A percentile compares a stretch with the other conserved stretches of the same genome.
Conservation (phyloP, 2,113 vertebrate species). For the Charadrius vociferus region DNA sequence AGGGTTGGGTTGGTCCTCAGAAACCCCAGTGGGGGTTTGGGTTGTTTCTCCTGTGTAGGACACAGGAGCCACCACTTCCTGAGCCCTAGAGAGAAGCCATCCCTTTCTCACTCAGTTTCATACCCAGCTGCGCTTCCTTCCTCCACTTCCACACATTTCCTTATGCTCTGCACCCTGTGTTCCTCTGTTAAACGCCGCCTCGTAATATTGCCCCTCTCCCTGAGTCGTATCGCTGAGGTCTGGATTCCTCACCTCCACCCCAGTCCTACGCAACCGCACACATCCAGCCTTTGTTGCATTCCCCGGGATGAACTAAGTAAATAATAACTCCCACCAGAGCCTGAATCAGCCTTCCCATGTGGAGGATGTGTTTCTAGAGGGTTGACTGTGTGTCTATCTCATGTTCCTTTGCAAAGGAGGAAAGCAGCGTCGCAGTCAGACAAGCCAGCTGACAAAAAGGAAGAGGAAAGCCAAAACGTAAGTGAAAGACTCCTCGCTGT, state of each 20-base stretch:
- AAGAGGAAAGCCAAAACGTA: conserved; percentile 93
- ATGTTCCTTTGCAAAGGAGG: conserved; percentile 79
- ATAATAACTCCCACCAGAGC: background rate
- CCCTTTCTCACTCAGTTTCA: background rate
- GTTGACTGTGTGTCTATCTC: conserved; percentile 4
- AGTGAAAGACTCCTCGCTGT: conserved; percentile 63
- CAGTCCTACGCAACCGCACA: background rate
- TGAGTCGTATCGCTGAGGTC: background rate
- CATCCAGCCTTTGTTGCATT: background rate
- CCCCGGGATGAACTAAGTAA: background rate
- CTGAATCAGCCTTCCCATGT: background rate
- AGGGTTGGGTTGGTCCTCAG: background rate
- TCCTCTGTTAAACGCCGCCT: background rate
- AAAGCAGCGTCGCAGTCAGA: conserved; percentile 97
- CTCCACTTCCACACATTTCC: background rate
- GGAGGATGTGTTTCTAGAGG: background rate
- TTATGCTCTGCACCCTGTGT: background rate
- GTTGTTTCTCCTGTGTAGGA: background rate
- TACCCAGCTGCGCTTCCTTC: background rate
- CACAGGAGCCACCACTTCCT: background rate
- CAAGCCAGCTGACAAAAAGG: conserved; percentile 89
- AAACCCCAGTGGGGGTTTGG: background rate
- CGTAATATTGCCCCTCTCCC: background rate
- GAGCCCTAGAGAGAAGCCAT: background rate
- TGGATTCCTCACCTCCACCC: background rate